A percentile compares a stretch with the other conserved stretches of the same genome.
Evolutionary conservation across 2,888 invertebrate genomes (phyloP).

Genomic region (Hartigia nigra): DNA sequence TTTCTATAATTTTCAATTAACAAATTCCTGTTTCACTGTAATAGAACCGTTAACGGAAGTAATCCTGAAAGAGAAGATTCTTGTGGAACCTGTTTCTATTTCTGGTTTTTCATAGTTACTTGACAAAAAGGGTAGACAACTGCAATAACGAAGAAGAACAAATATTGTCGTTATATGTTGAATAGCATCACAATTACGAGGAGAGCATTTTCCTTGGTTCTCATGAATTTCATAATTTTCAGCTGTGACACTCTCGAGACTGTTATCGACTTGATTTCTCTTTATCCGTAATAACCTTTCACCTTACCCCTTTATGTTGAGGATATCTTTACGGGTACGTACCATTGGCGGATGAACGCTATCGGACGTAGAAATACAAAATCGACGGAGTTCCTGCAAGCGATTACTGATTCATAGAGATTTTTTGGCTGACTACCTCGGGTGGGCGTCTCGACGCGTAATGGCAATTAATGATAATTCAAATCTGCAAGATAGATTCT

Average conservation of each 20-base stretch:
- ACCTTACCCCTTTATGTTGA: not conserved
- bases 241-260: constrained; percentile 1
- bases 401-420: constrained; percentile 6
- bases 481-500: constrained; percentile 7
- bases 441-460: constrained; percentile 15
- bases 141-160: not conserved
- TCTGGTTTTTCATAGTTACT: not conserved
- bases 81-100: not conserved
- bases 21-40: not conserved
- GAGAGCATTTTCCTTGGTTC: constrained; percentile 35
- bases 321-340: not conserved
- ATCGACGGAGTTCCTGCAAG: constrained; percentile 1
- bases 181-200: constrained; percentile 14
- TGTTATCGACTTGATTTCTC: not conserved
- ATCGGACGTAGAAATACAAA: not conserved
- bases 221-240: constrained; percentile 6
- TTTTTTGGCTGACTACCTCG: constrained; percentile 31
- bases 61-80: not conserved
- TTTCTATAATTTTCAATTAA: not conserved
- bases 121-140: not conserved
- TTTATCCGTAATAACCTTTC: not conserved
- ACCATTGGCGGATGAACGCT: not conserved
- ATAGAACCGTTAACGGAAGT: not conserved
- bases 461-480: not conserved
- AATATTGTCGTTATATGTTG: not conserved